A percentile compares a stretch with the other conserved stretches of the same genome.
Evolutionary conservation across 2,888 invertebrate genomes (phyloP).

Genomic region (Parnassius glacialis): DNA sequence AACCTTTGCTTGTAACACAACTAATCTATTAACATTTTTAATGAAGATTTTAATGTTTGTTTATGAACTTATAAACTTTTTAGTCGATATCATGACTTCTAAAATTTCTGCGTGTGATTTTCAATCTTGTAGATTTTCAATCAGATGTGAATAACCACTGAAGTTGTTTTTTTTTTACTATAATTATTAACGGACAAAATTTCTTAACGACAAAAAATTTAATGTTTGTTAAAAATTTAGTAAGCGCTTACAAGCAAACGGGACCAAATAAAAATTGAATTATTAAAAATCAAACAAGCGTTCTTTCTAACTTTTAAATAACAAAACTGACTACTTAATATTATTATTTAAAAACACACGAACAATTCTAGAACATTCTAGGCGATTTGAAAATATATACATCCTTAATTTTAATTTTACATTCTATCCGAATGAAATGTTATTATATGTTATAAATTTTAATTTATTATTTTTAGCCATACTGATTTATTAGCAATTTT

Average conservation of each 20-base stretch:
- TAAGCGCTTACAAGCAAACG: slow-evolving; percentile 78
- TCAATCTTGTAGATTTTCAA: slow-evolving; percentile 47
- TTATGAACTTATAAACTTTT: slow-evolving; percentile 11
- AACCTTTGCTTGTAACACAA: slow-evolving; percentile 81
- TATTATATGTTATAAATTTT: slow-evolving; percentile 60
- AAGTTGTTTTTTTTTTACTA: slow-evolving; percentile 43
- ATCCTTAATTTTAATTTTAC: slow-evolving; percentile 52
- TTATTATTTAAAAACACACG: slow-evolving; percentile 46
- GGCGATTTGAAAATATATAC: slow-evolving; percentile 55
- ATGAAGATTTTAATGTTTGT: slow-evolving; percentile 26
- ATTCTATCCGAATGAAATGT: slow-evolving; percentile 38
- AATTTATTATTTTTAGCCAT: slow-evolving; percentile 45
- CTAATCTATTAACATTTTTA: slow-evolving; percentile 71
- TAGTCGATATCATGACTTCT: slow-evolving; percentile 28
- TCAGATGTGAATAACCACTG: slow-evolving; percentile 60
- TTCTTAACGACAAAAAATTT: slow-evolving; percentile 52
- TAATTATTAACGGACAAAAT: slow-evolving; percentile 55
- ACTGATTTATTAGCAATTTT: slow-evolving; percentile 75
- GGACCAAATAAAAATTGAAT: slow-evolving; percentile 75
- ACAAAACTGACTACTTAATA: slow-evolving; percentile 67
- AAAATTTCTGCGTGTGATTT: slow-evolving; percentile 55
- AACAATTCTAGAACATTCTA: slow-evolving; percentile 62
- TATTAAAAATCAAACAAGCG: slow-evolving; percentile 46
- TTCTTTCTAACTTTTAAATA: slow-evolving; percentile 54
- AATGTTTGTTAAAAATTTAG: slow-evolving; percentile 46